Percentiles rank a stretch among this genome's conserved stretches.
Evolutionary conservation across 2,797 vertebrate genomes (phyloP).

Genomic region (Aplochiton taeniatus): DNA sequence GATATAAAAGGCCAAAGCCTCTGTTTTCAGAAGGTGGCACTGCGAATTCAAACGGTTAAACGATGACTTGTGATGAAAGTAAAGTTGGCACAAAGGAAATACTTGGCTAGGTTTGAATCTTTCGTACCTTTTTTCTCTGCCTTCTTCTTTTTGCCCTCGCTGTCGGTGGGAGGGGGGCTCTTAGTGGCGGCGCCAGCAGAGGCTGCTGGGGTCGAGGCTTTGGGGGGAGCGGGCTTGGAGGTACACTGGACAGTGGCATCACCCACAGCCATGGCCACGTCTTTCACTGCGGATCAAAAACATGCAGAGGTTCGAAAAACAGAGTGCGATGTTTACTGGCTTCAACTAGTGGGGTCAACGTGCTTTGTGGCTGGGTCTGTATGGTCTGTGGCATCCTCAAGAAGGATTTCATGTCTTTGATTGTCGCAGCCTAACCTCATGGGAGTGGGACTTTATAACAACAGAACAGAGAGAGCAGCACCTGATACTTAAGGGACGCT

Average conservation of each 20-base stretch:
- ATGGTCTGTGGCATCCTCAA: no score
- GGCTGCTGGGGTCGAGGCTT: conserved; percentile 47
- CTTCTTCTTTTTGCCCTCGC: conserved; percentile 86
- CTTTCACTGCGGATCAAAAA: conserved; percentile 73
- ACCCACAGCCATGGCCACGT: conserved; percentile 73
- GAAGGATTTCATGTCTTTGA: no score
- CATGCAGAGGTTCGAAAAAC: neutral
- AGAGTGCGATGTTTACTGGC: neutral
- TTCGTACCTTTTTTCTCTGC: conserved; percentile 89
- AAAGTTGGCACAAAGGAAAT: neutral
- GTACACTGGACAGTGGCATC: conserved; percentile 49
- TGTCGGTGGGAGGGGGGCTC: conserved; percentile 69
- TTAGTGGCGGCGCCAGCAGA: conserved; percentile 57
- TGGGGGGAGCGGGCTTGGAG: conserved; percentile 65
- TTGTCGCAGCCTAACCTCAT: neutral
- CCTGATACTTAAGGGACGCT: conserved; percentile 10
- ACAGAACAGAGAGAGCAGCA: neutral
- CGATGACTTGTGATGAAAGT: conserved; percentile 10
- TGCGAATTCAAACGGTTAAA: no score
- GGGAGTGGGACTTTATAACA: conserved; percentile 1
- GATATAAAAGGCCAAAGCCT: conserved; percentile 11
- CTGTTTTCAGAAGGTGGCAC: neutral
- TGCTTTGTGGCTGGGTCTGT: no score
- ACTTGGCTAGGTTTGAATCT: conserved; percentile 1
- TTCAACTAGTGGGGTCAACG: neutral